These are phyloP conservation scores for Hoplodrina blanda DNA, from an alignment of 2,888 invertebrate genomes.

Conservation along the genomic window DNA sequence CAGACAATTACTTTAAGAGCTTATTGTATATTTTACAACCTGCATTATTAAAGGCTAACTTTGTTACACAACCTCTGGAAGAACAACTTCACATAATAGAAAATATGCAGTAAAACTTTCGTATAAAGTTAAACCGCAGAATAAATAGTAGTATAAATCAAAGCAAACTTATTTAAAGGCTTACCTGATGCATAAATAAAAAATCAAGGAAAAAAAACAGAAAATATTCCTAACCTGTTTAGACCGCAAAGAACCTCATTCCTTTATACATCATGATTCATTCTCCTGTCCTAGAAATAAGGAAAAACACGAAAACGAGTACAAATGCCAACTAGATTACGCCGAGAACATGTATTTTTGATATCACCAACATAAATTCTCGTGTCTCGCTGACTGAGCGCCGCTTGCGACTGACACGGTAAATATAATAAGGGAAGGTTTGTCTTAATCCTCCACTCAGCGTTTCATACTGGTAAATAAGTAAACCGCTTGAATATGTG, in stretches of 20 bases:
- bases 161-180: too few relatives aligned
- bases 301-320: conserved; percentile 18
- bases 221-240: not conserved
- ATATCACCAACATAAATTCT: conserved; percentile 52
- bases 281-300: conserved; percentile 3
- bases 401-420: conserved; percentile 49
- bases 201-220: too few relatives aligned
- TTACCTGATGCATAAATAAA: not conserved
- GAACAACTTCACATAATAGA: conserved; percentile 19
- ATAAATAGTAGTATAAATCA: not conserved
- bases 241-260: not conserved
- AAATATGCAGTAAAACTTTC: conserved; percentile 38
- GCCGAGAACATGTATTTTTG: conserved; percentile 44
- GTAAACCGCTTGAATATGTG: conserved; percentile 48
- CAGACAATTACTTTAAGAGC: conserved; percentile 11
- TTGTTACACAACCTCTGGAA: conserved; percentile 22
- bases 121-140: conserved; percentile 17
- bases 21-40: conserved; percentile 33
- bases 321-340: conserved; percentile 31
- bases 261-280: conserved; percentile 8
- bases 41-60: conserved; percentile 37
- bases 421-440: conserved; percentile 57
- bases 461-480: conserved; percentile 53
- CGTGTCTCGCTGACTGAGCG: conserved; percentile 50
- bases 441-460: conserved; percentile 61